These are phyloP conservation scores for Melanostoma scalare DNA, from an alignment of 2,888 invertebrate genomes.

Conservation along the genomic window DNA sequence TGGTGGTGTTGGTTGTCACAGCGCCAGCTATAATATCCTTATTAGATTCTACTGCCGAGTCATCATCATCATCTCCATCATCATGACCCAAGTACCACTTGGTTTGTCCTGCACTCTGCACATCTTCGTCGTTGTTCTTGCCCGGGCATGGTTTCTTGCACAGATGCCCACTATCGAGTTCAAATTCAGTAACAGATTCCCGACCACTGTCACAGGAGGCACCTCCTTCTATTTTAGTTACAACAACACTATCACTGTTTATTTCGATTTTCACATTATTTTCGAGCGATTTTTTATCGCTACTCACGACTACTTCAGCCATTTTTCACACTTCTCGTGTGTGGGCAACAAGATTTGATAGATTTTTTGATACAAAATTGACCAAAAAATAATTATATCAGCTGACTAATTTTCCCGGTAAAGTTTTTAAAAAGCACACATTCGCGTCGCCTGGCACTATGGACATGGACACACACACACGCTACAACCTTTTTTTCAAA, in stretches of 20 bases:
- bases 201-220: conserved; percentile 78
- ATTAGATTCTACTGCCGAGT: conserved; percentile 26
- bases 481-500: conserved; percentile 22
- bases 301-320: conserved; percentile 48
- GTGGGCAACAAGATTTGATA: background rate
- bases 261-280: conserved; percentile 55
- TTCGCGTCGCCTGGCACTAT: background rate
- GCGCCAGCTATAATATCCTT: conserved; percentile 57
- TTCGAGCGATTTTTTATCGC: conserved; percentile 36
- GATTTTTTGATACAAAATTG: background rate
- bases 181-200: conserved; percentile 78
- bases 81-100: conserved; percentile 78
- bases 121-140: conserved; percentile 48
- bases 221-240: conserved; percentile 35
- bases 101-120: conserved; percentile 76
- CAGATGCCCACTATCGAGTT: conserved; percentile 67
- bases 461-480: background rate
- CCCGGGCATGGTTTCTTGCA: conserved; percentile 70
- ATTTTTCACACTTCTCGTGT: conserved; percentile 29
- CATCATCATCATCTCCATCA: conserved; percentile 72
- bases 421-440: conserved; percentile 15
- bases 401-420: conserved; percentile 46
- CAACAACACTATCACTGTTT: conserved; percentile 55
- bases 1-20: conserved; percentile 47
- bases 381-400: conserved; percentile 32